Evolutionary conservation across 2,113 vertebrate species (phyloP).

Genomic region (Sturnus vulgaris): DNA sequence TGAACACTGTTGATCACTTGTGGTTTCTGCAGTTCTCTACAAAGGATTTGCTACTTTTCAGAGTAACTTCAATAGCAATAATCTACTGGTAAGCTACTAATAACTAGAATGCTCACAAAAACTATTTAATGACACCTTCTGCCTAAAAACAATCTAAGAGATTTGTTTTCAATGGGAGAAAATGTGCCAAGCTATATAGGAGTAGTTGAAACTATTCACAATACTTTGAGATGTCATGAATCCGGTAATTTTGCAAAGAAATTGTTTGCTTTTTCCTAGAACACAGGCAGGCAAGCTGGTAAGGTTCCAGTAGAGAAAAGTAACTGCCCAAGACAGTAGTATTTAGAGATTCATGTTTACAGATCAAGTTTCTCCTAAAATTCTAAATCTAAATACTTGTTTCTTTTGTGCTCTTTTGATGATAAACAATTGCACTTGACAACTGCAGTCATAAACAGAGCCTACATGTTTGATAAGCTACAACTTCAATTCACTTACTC

Average conservation of each 20-base stretch:
- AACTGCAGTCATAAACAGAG: not conserved
- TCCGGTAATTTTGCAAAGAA: not conserved
- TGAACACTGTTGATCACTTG: not conserved
- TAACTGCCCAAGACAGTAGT: not conserved
- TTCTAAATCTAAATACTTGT: not conserved
- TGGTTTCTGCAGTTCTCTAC: not conserved
- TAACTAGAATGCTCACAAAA: not conserved
- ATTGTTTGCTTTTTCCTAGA: not conserved
- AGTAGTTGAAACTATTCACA: not conserved
- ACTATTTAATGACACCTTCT: not conserved
- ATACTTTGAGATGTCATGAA: not conserved
- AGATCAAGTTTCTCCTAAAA: not conserved
- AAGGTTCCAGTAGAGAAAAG: not conserved
- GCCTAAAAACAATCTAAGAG: not conserved
- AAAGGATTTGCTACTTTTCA: not conserved
- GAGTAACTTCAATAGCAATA: not conserved
- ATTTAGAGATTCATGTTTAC: not conserved
- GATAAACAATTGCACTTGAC: not conserved
- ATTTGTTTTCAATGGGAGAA: not conserved
- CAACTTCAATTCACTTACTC: not conserved
- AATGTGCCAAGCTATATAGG: not conserved
- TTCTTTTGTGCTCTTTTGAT: not conserved
- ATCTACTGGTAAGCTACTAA: not conserved
- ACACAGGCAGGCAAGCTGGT: not conserved
- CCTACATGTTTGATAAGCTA: not conserved